Evolutionary conservation across 1,140 invertebrate genomes (phyloP).

Genomic region (Zaprionus nigranus): DNA sequence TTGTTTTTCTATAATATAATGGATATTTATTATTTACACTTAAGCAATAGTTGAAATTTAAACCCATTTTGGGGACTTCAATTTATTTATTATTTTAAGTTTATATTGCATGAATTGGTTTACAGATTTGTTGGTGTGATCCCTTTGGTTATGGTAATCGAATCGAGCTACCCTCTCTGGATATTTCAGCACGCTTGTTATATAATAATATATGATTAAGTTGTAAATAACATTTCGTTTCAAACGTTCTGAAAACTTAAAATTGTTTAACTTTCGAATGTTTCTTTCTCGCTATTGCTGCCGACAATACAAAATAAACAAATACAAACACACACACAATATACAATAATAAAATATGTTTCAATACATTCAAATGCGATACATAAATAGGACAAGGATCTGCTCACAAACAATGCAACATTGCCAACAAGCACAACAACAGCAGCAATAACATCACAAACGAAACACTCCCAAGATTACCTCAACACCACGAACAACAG

Average conservation of each 20-base stretch:
- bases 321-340: conserved; percentile 36
- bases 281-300: conserved; percentile 38
- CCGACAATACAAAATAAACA: conserved; percentile 10
- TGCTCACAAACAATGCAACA: conserved; percentile 46
- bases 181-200: conserved; percentile 56
- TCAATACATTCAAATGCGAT: conserved; percentile 54
- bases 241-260: conserved; percentile 32
- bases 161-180: conserved; percentile 12
- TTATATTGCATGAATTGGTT: conserved; percentile 48
- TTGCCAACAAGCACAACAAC: conserved; percentile 20
- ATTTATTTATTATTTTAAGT: conserved; percentile 18
- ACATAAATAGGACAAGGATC: conserved; percentile 68
- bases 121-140: conserved; percentile 19
- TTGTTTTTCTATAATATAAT: conserved; percentile 20
- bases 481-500: conserved; percentile 69
- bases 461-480: conserved; percentile 69
- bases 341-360: conserved; percentile 53
- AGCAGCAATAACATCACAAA: conserved; percentile 58
- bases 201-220: conserved; percentile 32
- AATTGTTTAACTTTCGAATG: conserved; percentile 47
- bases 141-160: conserved; percentile 39
- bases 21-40: background rate
- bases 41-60: background rate
- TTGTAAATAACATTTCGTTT: conserved; percentile 65
- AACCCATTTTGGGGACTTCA: background rate